Conservation (phyloP, 2,888 invertebrate genomes). For the Pristionchus entomophagus region DNA sequence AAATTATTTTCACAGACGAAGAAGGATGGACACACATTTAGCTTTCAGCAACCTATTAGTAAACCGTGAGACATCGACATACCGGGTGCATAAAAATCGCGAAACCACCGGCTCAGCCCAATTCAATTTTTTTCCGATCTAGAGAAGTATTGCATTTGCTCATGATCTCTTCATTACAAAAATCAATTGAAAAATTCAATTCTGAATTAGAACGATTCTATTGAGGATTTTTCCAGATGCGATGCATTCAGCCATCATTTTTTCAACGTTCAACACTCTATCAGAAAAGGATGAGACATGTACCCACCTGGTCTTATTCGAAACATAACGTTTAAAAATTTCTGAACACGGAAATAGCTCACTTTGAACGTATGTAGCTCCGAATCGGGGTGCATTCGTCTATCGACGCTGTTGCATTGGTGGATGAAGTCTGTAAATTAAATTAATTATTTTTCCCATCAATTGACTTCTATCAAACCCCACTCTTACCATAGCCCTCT, state of each 20-base stretch:
- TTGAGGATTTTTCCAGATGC: not conserved
- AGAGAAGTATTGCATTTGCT: not conserved
- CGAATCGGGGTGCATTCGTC: not conserved
- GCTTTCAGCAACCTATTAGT: not conserved
- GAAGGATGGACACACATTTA: not conserved
- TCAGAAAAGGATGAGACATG: not conserved
- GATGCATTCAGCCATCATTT: not conserved
- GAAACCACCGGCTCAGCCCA: not conserved
- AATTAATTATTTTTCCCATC: not conserved
- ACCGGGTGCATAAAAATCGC: not conserved
- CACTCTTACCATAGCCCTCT: not conserved
- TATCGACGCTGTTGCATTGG: too few species aligned
- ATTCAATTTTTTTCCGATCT: not conserved
- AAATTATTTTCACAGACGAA: too few species aligned
- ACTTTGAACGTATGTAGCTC: conserved; percentile 41
- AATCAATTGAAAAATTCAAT: not conserved
- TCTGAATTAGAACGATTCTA: too few species aligned
- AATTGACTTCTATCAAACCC: not conserved
- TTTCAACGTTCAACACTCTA: not conserved
- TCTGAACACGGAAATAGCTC: not conserved
- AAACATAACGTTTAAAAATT: not conserved
- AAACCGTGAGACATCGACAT: not conserved
- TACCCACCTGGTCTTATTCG: not conserved
- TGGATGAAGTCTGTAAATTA: too few species aligned
- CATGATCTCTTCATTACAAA: not conserved